Conservation (phyloP, 2,113 vertebrate species). For the Orcinus orca region DNA sequence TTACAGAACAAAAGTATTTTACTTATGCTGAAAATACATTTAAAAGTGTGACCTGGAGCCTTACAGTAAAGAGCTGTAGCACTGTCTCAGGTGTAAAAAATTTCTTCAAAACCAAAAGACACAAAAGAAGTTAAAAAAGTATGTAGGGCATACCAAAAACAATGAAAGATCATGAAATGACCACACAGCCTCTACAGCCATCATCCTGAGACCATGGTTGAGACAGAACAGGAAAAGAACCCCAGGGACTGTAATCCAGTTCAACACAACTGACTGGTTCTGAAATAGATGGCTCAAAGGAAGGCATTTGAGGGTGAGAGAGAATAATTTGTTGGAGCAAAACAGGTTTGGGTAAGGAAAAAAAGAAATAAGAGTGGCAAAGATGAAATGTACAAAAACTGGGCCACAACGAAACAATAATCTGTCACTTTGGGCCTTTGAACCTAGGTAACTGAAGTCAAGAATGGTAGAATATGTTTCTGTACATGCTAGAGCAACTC, state of each 20-base stretch:
- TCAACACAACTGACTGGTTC: neutral
- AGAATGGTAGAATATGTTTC: neutral
- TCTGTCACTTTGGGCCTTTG: neutral
- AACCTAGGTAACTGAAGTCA: neutral
- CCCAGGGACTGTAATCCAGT: neutral
- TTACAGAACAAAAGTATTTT: neutral
- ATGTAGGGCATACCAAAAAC: neutral
- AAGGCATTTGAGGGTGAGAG: neutral
- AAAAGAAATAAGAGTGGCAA: neutral
- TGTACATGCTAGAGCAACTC: neutral
- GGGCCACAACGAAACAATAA: neutral
- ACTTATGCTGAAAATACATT: slow-evolving; percentile 9
- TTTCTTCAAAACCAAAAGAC: neutral
- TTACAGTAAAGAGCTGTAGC: neutral
- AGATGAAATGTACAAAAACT: neutral
- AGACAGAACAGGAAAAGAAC: neutral
- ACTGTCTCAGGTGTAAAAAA: neutral
- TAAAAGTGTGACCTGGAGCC: neutral
- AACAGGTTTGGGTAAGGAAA: neutral
- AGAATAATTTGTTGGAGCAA: neutral
- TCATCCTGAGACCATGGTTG: neutral
- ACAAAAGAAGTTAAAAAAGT: neutral
- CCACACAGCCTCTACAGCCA: neutral
- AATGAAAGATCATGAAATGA: neutral
- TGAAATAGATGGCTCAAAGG: neutral